phyloP scores from a whole-genome alignment of 2,113 vertebrate species.

The Nyctibius bracteatus region DNA sequence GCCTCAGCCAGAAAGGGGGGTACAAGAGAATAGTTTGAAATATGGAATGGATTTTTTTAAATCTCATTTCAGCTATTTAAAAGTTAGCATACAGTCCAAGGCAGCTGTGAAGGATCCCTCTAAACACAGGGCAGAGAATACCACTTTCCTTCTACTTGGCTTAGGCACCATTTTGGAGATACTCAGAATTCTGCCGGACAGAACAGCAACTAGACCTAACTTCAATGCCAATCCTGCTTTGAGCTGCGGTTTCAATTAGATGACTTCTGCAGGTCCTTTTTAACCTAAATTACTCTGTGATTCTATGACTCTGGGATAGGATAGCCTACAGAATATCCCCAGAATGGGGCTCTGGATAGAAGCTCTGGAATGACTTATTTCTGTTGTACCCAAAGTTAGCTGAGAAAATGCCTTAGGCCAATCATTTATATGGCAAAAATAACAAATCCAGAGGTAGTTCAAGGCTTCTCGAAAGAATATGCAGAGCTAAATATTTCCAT shows the following conservation, averaged over 20 bases:
- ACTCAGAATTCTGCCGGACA: not conserved
- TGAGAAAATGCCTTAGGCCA: not conserved
- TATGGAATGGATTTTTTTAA: not conserved
- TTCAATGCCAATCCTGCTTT: not conserved
- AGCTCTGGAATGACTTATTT: not conserved
- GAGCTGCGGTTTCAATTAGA: not conserved
- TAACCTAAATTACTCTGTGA: not conserved
- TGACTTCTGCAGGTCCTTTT: not conserved
- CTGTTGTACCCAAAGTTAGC: not conserved
- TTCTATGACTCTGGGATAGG: not conserved
- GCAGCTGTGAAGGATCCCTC: not conserved
- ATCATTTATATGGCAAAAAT: not conserved
- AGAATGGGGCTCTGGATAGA: not conserved
- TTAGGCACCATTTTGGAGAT: not conserved
- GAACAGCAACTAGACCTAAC: not conserved
- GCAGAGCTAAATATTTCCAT: not conserved
- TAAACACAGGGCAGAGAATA: not conserved
- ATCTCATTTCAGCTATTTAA: not conserved
- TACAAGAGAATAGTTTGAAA: not conserved
- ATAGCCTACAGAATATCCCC: not conserved
- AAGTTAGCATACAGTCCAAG: not conserved
- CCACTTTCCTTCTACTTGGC: not conserved
- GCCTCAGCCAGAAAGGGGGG: not conserved
- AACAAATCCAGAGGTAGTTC: not conserved
- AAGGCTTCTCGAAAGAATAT: not conserved